A percentile compares a stretch with the other conserved stretches of the same genome.
Evolutionary conservation across 2,113 vertebrate species (phyloP).

Genomic region (Elachura formosa): DNA sequence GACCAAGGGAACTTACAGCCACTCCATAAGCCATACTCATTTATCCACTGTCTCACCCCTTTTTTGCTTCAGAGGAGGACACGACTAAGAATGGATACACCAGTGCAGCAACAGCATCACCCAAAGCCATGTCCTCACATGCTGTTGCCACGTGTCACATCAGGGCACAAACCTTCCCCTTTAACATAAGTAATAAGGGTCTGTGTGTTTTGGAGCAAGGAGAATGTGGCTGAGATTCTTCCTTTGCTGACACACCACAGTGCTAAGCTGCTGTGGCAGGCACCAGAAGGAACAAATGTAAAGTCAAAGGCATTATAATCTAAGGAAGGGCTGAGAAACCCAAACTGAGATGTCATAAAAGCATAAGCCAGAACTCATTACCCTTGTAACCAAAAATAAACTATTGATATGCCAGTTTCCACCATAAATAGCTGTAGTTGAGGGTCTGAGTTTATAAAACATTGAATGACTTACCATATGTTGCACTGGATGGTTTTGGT

Average conservation of each 20-base stretch:
- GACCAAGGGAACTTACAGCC: background rate
- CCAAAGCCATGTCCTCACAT: background rate
- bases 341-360: conserved; percentile 36
- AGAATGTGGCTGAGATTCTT: background rate
- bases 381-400: conserved; percentile 17
- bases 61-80: background rate
- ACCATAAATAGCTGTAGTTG: conserved; percentile 24
- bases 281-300: conserved; percentile 7
- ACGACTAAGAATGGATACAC: background rate
- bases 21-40: background rate
- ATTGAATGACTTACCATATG: conserved; percentile 43
- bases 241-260: conserved; percentile 5
- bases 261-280: background rate
- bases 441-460: conserved; percentile 15
- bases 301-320: background rate
- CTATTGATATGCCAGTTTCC: conserved; percentile 10
- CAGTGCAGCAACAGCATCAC: background rate
- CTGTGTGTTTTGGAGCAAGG: background rate
- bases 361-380: conserved; percentile 21
- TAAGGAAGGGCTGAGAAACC: background rate
- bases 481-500: conserved; percentile 23
- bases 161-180: background rate
- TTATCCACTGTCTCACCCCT: background rate
- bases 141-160: background rate
- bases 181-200: background rate